Percentiles rank a stretch among this genome's conserved stretches.
These are phyloP conservation scores for Anguilla obscura DNA, from an alignment of 2,797 vertebrate genomes.

Conservation along the genomic window DNA sequence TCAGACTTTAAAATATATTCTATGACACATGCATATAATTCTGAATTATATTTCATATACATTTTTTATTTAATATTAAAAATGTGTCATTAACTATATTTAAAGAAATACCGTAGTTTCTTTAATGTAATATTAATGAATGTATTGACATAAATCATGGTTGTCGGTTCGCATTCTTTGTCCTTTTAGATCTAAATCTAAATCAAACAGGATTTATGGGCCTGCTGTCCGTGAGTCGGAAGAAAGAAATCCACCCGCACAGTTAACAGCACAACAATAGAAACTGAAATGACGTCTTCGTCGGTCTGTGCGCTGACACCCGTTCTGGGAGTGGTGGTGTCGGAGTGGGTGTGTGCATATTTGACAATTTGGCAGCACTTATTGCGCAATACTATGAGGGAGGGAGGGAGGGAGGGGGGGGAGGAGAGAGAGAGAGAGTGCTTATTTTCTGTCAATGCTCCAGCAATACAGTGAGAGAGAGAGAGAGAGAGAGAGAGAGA, in stretches of 20 bases:
- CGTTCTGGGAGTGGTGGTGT: conserved; percentile 16
- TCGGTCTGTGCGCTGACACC: background rate
- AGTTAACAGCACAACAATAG: background rate
- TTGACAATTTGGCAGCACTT: background rate
- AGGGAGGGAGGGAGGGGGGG: conserved; percentile 36
- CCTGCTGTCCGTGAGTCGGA: background rate
- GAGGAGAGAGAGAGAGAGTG: conserved; percentile 38
- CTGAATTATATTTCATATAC: too few species aligned
- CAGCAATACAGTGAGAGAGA: background rate
- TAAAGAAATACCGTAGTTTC: background rate
- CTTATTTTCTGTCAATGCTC: too few species aligned
- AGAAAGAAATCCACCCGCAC: background rate
- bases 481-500: background rate
- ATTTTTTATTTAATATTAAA: too few species aligned
- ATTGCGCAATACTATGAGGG: conserved; percentile 2
- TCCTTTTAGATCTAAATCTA: background rate
- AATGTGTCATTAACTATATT: background rate
- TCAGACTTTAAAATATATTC: too few species aligned
- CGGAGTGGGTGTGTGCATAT: background rate
- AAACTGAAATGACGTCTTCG: background rate
- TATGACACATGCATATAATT: too few species aligned
- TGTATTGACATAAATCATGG: background rate
- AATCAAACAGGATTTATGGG: background rate
- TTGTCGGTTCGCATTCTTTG: background rate
- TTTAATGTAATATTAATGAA: background rate